Evolutionary conservation across 2,113 vertebrate genomes (phyloP), one percentile per base, ranked within the genome.

Genomic region (Stigmatopora argus): DNA sequence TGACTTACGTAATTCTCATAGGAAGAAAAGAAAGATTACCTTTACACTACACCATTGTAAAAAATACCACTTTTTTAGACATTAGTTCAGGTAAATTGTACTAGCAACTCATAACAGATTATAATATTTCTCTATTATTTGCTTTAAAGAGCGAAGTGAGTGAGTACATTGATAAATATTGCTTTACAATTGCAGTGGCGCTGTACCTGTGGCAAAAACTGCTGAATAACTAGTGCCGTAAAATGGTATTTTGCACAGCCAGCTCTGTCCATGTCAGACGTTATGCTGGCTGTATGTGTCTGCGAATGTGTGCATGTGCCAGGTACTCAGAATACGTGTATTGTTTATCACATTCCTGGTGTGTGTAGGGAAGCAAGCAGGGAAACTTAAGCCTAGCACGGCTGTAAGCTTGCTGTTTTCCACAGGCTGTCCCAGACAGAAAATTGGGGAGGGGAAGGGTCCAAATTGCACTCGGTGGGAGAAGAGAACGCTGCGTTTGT

Each of bases 381-480:
- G 70, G 78, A 82, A 88, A 87, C 85, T 75, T 74, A 84, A 87
- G 71, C 77, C 70, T 69, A 72, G 77, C 76, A 49, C 69, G 65
- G 66, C 75, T 72, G 62, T 77, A 62, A 47, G 73, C 78, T 73
- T n/a, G 34, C 57, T 66, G 77, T 79, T 83, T 86, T 80, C 83
- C 83, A 71, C 84, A 80, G 76, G 65, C 78, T 49, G 81, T 77
- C 78, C 78, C 84, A 90, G 89, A 89, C 88, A 89, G 87, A 90
- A 90, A 87, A 91, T 86, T 86, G 80, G 79, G 59, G 74, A 87
- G 80, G 75, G 82, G 86, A 75, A 68, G 72, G 79, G 74, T 87
- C 87, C 80, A 89, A 90, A 90, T 90, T 88, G 87, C 73, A 79
- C 84, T 86, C 41, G 67, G 77, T 77, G 65, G 88, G 83, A 89